Conservation (phyloP, 2,888 invertebrate genomes). For the Mechanitis messenoides region DNA sequence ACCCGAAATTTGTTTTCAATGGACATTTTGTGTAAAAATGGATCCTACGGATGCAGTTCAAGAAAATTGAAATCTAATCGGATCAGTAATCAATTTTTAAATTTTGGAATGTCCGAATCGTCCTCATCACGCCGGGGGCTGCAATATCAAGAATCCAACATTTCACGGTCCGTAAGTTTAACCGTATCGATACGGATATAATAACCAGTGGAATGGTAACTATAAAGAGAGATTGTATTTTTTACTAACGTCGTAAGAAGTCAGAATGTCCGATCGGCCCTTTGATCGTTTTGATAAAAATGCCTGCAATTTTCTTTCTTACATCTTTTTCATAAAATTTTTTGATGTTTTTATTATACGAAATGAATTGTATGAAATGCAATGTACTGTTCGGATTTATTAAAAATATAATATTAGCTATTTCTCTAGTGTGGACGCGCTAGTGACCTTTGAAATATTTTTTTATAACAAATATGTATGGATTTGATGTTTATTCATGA, state of each 20-base stretch:
- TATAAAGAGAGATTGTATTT: slow-evolving; percentile 76
- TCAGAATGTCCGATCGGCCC: slow-evolving; percentile 73
- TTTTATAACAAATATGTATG: neutral
- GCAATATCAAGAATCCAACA: slow-evolving; percentile 63
- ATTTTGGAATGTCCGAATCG: slow-evolving; percentile 48
- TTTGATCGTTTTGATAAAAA: slow-evolving; percentile 75
- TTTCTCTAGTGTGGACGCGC: slow-evolving; percentile 15
- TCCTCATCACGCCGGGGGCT: slow-evolving; percentile 50
- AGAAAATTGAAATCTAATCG: slow-evolving; percentile 30
- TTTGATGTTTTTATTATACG: slow-evolving; percentile 59
- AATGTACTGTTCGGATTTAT: slow-evolving; percentile 32
- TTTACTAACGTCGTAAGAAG: slow-evolving; percentile 76
- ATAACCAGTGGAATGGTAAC: slow-evolving; percentile 76
- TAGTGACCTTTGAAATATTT: slow-evolving; percentile 7
- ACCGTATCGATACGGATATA: slow-evolving; percentile 72
- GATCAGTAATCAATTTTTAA: slow-evolving; percentile 33
- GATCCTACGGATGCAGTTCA: slow-evolving; percentile 6
- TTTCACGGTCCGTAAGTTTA: slow-evolving; percentile 73
- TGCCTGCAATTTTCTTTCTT: slow-evolving; percentile 61
- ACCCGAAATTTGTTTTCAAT: too few species aligned
- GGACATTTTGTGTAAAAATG: too few species aligned
- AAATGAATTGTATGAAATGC: slow-evolving; percentile 33
- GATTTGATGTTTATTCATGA: neutral
- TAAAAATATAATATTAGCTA: slow-evolving; percentile 18
- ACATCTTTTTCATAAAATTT: slow-evolving; percentile 55